A percentile compares a stretch with the other conserved stretches of the same genome.
Evolutionary conservation across 2,113 vertebrate species (phyloP).

Genomic region (Pachyramphus minor): DNA sequence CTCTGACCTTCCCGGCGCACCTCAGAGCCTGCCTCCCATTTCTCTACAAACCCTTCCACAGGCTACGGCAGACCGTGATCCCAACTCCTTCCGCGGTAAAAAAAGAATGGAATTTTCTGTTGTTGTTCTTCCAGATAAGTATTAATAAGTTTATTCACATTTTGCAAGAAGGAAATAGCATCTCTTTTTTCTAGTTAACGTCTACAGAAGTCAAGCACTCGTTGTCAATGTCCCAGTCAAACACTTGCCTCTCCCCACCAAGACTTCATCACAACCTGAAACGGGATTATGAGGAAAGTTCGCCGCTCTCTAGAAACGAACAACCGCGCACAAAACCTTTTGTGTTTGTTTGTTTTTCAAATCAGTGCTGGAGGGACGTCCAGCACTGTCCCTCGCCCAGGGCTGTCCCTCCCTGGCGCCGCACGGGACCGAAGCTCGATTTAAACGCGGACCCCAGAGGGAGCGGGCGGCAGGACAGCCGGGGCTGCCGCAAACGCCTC

Average conservation of each 20-base stretch:
- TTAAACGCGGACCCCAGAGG: accelerated
- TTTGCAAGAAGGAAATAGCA: neutral
- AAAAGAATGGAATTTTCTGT: neutral
- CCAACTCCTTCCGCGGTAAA: neutral
- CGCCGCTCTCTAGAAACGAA: neutral
- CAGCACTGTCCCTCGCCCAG: too few relatives aligned
- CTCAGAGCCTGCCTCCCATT: too few relatives aligned
- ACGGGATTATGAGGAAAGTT: accelerated
- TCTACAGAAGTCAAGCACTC: accelerated
- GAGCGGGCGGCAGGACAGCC: too few relatives aligned
- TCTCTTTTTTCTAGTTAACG: neutral
- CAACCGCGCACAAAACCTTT: accelerated
- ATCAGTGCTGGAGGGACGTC: neutral
- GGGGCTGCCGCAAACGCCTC: neutral
- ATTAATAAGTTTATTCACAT: neutral
- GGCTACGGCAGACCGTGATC: accelerated
- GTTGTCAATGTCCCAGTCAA: accelerated
- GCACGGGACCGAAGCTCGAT: accelerated
- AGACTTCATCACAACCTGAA: neutral
- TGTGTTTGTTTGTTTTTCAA: neutral
- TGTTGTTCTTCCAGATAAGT: accelerated
- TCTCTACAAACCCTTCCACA: accelerated
- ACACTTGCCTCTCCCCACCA: neutral
- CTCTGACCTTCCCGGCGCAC: accelerated
- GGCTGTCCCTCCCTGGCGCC: neutral